These are phyloP conservation scores for Rhabdornis inornatus DNA, from an alignment of 2,113 vertebrate species.

Conservation along the genomic window DNA sequence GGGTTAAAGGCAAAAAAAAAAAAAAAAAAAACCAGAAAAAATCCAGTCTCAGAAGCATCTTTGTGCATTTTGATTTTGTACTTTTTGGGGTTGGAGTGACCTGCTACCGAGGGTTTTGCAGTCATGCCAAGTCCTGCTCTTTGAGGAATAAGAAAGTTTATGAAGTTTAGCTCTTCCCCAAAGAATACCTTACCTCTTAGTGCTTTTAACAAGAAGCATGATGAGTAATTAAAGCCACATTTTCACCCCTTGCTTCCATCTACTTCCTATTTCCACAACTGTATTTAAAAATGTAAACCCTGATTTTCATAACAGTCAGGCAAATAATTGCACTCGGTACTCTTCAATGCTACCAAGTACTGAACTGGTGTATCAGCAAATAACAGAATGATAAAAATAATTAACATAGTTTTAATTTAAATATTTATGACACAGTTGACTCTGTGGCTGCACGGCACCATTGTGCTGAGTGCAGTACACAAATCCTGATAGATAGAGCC, in stretches of 20 bases:
- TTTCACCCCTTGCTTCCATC: not conserved
- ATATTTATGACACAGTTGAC: slow-evolving; percentile 58
- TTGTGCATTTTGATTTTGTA: not conserved
- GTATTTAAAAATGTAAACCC: slow-evolving; percentile 7
- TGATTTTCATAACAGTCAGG: slow-evolving; percentile 52
- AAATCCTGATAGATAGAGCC: slow-evolving; percentile 8
- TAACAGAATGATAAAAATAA: slow-evolving; percentile 57
- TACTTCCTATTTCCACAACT: not conserved
- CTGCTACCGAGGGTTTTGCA: not conserved
- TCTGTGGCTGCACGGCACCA: not conserved
- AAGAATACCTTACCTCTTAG: not conserved
- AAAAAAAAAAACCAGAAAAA: not conserved
- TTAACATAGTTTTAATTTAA: slow-evolving; percentile 61
- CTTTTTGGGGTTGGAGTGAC: not conserved
- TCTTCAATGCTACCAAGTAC: not conserved
- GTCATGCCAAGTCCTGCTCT: not conserved
- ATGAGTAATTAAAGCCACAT: not conserved
- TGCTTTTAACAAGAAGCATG: not conserved
- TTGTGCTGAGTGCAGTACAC: slow-evolving; percentile 45
- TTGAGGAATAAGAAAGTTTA: not conserved
- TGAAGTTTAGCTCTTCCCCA: not conserved
- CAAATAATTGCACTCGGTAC: slow-evolving; percentile 31
- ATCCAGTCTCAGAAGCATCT: not conserved
- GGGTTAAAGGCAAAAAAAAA: not conserved
- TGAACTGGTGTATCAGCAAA: slow-evolving; percentile 43